Conservation (phyloP, 2,113 vertebrate genomes). For the Sarotherodon lohbergeri region DNA sequence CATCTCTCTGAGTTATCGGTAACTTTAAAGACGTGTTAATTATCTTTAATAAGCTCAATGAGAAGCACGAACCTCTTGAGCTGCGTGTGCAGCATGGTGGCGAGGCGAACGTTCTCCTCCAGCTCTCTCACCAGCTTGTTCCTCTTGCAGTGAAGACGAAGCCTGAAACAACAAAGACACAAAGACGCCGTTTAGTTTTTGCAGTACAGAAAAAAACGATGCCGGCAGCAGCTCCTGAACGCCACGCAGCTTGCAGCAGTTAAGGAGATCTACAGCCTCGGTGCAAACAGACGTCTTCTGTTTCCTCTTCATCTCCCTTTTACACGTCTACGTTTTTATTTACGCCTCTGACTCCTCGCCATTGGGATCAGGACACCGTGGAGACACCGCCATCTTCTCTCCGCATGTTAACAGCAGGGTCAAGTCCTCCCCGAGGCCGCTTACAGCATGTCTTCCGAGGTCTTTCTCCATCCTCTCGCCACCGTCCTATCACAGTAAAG, state of each 20-base stretch:
- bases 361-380: background rate
- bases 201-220: background rate
- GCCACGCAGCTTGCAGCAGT: background rate
- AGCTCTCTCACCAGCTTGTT: slow-evolving; percentile 89
- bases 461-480: background rate
- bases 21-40: rapidly evolving
- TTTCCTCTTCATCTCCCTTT: background rate
- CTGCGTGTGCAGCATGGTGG: slow-evolving; percentile 81
- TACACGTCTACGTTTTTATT: background rate
- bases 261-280: background rate
- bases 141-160: slow-evolving; percentile 88
- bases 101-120: slow-evolving; percentile 87
- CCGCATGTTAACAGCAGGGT: rapidly evolving
- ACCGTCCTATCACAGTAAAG: background rate
- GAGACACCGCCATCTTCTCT: background rate
- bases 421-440: background rate
- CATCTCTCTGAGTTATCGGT: background rate
- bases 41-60: background rate
- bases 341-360: background rate
- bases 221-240: background rate
- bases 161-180: slow-evolving; percentile 54
- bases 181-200: rapidly evolving
- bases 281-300: background rate
- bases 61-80: slow-evolving; percentile 81
- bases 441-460: background rate